Evolutionary conservation across 2,888 invertebrate species (phyloP).

Genomic region (Hypolimnas misippus): DNA sequence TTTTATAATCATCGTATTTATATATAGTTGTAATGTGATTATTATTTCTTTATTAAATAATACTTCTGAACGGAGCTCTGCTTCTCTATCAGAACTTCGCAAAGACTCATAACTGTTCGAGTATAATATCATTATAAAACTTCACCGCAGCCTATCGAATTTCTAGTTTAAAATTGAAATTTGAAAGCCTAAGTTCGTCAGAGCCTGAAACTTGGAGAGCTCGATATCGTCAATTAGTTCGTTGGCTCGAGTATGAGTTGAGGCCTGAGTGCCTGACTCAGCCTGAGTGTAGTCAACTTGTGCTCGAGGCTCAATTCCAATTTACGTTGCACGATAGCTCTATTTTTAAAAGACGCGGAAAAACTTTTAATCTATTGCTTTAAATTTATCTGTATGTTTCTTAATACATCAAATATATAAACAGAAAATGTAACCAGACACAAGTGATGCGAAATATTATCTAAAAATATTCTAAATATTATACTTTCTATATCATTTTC

Average conservation of each 20-base stretch:
- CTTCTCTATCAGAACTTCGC: constrained; percentile 26
- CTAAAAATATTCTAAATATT: too few species aligned
- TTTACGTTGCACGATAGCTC: constrained; percentile 20
- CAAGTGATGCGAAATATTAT: too few species aligned
- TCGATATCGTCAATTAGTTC: constrained; percentile 79
- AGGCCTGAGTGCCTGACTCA: constrained; percentile 33
- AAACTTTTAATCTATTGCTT: background rate
- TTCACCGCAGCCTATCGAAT: constrained; percentile 55
- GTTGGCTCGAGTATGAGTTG: constrained; percentile 47
- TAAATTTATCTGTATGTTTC: too few species aligned
- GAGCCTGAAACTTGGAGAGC: constrained; percentile 63
- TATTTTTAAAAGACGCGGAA: background rate
- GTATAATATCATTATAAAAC: constrained; percentile 66
- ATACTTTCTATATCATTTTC: too few species aligned
- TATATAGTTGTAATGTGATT: too few species aligned
- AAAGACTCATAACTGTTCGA: constrained; percentile 47
- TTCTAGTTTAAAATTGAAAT: constrained; percentile 75
- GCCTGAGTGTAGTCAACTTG: constrained; percentile 35
- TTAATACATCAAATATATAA: too few species aligned
- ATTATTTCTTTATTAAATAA: constrained; percentile 18
- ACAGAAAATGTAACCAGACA: too few species aligned
- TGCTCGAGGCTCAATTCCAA: constrained; percentile 33
- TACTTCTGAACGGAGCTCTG: constrained; percentile 12
- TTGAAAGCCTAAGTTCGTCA: constrained; percentile 65
- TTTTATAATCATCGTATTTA: too few species aligned